phyloP scores from a whole-genome alignment of 2,888 invertebrate species.

The Ecdyonurus torrentis region DNA sequence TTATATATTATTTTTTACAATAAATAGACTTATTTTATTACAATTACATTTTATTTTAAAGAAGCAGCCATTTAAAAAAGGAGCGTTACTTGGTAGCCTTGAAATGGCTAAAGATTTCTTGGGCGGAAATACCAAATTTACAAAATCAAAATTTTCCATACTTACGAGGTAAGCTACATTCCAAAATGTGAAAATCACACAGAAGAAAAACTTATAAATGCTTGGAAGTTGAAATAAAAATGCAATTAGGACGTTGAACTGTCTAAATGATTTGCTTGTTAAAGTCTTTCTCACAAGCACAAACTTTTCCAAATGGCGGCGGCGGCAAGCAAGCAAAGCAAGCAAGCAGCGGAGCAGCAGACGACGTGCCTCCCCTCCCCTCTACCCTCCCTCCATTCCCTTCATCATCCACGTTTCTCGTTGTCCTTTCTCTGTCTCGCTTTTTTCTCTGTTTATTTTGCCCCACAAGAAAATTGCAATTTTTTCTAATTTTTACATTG shows the following conservation, averaged over 20 bases:
- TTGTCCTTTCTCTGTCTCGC: not conserved
- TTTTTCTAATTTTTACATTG: not conserved
- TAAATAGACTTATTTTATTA: too few relatives aligned
- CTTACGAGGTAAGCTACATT: not conserved
- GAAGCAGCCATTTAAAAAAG: not conserved
- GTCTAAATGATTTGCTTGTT: not conserved
- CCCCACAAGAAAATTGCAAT: not conserved
- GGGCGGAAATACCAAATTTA: not conserved
- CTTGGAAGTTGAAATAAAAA: not conserved
- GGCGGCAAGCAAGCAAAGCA: slow-evolving; percentile 4
- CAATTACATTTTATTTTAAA: too few relatives aligned
- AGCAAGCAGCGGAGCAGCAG: slow-evolving; percentile 1
- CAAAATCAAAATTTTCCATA: not conserved
- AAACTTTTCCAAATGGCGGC: slow-evolving; percentile 1
- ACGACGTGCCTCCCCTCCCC: not conserved
- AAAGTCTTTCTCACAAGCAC: not conserved
- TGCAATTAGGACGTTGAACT: not conserved
- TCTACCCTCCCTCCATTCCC: not conserved
- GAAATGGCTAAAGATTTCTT: not conserved
- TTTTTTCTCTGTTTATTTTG: not conserved
- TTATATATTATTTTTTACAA: too few relatives aligned
- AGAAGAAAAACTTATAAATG: not conserved
- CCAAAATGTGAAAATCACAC: not conserved
- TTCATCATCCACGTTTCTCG: not conserved
- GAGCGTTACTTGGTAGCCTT: not conserved